Evolutionary conservation across 2,113 vertebrate genomes (phyloP), one percentile per base, ranked within the genome.

Genomic region (Hypocryptadius cinnamomeus): DNA sequence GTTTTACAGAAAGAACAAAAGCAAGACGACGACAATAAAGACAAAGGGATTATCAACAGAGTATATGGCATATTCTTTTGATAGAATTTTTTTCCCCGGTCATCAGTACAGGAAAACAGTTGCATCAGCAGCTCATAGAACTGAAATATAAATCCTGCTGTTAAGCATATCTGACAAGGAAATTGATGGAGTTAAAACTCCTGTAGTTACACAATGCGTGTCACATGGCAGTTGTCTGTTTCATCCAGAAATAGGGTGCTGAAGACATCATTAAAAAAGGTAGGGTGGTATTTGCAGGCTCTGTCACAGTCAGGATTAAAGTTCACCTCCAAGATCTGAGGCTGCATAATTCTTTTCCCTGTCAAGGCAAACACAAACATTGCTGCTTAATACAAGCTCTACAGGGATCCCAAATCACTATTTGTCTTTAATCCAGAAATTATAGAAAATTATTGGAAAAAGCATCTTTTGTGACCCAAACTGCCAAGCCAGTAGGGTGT

Each of bases 241-340:
- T 99, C 97, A 72, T 99, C 99, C 95, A 99, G 97, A 92, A 98
- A 98, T 2, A 99, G 96, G 5, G 98, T 98, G 97, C 98, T 99
- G 95, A 99, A 99, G 96, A 99, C 95, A 61, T 99, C 98, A 20
- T 99, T 98, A 96, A 99, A 99, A 97, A 99, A 99, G 47, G 91
- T 92, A 1, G 99, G 99, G 93, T 99, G 99, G 97, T 99, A 99
- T 51, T 95, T 95, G 97, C 99, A 99, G 93, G 99, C 99, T n/a
- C 99, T 97, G 21, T 98, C 97, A 7, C 99, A 99, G 97, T 99
- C 99, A 0, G 99, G 99, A 92, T 98, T 99, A 74, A 99, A 99
- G 94, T 99, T 99, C 61, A 99, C 97, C 97, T 99, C 99, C 65
- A 99, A 95, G 89, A 99, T 98, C 97, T 99, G 99, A 37, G 99